Evolutionary conservation across 2,113 vertebrate genomes (phyloP).

Genomic region (Ochotona princeps): DNA sequence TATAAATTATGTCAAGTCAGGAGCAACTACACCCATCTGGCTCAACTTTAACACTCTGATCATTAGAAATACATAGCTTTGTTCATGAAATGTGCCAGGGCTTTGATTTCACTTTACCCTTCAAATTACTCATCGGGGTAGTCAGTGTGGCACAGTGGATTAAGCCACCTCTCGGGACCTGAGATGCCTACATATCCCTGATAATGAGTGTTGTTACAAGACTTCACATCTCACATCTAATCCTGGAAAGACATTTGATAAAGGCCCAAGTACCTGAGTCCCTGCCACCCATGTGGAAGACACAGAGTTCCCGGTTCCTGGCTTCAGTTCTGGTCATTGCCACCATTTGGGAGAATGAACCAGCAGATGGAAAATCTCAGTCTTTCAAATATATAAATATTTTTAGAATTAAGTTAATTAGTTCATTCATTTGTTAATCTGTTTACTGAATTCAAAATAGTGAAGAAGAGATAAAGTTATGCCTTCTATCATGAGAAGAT

Average conservation of each 20-base stretch:
- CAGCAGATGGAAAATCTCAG: too few relatives aligned
- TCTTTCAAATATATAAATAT: too few relatives aligned
- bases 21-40: not conserved
- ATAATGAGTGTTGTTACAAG: too few relatives aligned
- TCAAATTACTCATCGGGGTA: not conserved
- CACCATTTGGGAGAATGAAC: too few relatives aligned
- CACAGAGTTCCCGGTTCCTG: too few relatives aligned
- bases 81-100: not conserved
- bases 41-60: not conserved
- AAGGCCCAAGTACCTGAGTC: too few relatives aligned
- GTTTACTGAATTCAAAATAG: conserved; percentile 22
- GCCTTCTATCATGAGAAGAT: not conserved
- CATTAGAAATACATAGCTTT: not conserved
- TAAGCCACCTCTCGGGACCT: not conserved
- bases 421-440: conserved; percentile 3
- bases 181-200: not conserved
- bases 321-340: too few relatives aligned
- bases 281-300: too few relatives aligned
- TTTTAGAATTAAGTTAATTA: not conserved
- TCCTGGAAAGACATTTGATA: too few relatives aligned
- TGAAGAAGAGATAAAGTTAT: not conserved
- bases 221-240: too few relatives aligned
- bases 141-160: too few relatives aligned
- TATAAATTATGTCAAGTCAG: not conserved
- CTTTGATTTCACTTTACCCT: not conserved